These are phyloP conservation scores for Buceros bicornis DNA, from an alignment of 2,797 vertebrate genomes.

Conservation along the genomic window DNA sequence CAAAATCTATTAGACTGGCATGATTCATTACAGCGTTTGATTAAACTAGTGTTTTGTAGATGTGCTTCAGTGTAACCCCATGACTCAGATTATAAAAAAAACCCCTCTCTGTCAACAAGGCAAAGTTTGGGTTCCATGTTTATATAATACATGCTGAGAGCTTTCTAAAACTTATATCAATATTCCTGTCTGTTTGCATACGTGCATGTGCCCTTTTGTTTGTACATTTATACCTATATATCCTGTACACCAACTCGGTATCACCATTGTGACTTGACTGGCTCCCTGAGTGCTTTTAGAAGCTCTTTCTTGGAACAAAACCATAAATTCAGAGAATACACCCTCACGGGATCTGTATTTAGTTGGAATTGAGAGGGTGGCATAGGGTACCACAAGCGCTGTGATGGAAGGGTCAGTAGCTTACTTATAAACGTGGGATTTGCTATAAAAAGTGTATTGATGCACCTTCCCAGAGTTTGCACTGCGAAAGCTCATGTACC, in stretches of 20 bases:
- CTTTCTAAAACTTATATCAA: neutral
- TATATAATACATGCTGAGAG: neutral
- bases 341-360: neutral
- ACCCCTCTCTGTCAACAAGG: neutral
- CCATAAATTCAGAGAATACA: neutral
- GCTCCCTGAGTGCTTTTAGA: neutral
- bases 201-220: neutral
- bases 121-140: neutral
- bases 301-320: neutral
- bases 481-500: rapidly evolving
- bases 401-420: neutral
- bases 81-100: neutral
- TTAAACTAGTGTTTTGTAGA: neutral
- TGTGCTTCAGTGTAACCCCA: neutral
- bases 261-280: too few relatives aligned
- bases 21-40: neutral
- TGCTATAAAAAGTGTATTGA: neutral
- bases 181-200: neutral
- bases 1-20: neutral
- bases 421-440: neutral
- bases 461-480: neutral
- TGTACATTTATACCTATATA: neutral
- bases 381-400: neutral
- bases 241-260: neutral
- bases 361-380: neutral